Evolutionary conservation across 2,113 vertebrate genomes (phyloP).

Genomic region (Anolis sagrei): DNA sequence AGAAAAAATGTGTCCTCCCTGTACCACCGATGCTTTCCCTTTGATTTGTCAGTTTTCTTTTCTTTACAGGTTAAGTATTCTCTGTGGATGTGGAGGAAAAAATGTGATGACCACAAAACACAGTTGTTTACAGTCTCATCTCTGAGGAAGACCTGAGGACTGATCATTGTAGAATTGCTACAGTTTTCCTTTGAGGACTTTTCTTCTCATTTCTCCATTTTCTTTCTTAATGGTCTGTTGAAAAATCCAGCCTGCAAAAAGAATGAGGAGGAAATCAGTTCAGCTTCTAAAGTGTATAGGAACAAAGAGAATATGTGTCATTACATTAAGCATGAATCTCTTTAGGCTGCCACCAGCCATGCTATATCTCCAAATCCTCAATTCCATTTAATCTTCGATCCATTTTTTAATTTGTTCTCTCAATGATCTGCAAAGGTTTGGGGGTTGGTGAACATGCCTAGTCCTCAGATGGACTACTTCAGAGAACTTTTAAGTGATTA

Average conservation of each 20-base stretch:
- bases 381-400: not conserved
- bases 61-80: constrained; percentile 14
- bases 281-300: not conserved
- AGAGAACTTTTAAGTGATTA: no score
- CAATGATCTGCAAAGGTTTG: not conserved
- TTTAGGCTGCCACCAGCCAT: not conserved
- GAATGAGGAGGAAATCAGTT: constrained; percentile 5
- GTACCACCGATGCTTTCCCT: not conserved
- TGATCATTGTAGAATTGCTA: constrained; percentile 48
- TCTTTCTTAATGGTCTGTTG: constrained; percentile 84
- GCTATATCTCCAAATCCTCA: not conserved
- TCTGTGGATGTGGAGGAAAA: constrained; percentile 55
- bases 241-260: constrained; percentile 82
- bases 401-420: not conserved
- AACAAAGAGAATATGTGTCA: not conserved
- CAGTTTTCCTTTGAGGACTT: constrained; percentile 8
- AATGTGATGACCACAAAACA: constrained; percentile 46
- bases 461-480: not conserved
- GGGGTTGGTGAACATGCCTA: not conserved
- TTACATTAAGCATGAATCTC: not conserved
- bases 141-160: constrained; percentile 79
- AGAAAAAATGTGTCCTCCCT: constrained; percentile 48
- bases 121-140: constrained; percentile 70
- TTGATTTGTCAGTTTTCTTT: constrained; percentile 51
- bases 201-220: constrained; percentile 80